Base-by-base conservation (phyloP, 37 sponge, comb jelly and placozoan species). In the Chondrosia reniformis region DNA sequence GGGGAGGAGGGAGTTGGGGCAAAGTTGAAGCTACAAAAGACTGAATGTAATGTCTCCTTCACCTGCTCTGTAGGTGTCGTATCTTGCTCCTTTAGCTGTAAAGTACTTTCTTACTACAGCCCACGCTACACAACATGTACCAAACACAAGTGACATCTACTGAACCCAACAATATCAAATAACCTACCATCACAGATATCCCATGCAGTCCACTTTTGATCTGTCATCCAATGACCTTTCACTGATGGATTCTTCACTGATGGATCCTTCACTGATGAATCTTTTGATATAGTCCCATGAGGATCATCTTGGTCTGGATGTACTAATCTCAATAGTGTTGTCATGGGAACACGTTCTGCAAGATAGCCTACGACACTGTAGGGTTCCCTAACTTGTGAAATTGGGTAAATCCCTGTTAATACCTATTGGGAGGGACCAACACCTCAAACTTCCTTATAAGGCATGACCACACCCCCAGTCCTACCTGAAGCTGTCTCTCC, bases 351-450 rank as follows among this genome's bases (percentile, higher is more conserved):
- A 37, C 99, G 69, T 71, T 85, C 78, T 15, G 96, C 89, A n/a
- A 98, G 66, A 82, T 95, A 98, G 10, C 91, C 93, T 21, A 98
- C 94, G 2, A 85, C 69, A 30, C 89, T 89, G 83, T 92, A 98
- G 19, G 99, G 99, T 83, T 98, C 99, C 33, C 89, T 59, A 30
- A 95, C 94, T 81, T 98, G 99, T 31, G 99, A 92, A 17, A 98
- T 76, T 0, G 99, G 99, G 78, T 89, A 98, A 49, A 95, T 88
- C 37, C 99, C 95, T 62, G 92, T 86, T 31, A 95, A 38, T 30
- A 95, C 78, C 94, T 93, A 45, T 0, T 69, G 39, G 8, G 55
- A 57, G 59, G 34, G 57, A 17, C n/a, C 46, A 1, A 76, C 1
- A 32, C 30, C 9, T 33, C 8, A 54, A 46, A 52, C 27, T 10